phyloP scores from a whole-genome alignment of 2,888 invertebrate species.

The Microctonus brassicae region DNA sequence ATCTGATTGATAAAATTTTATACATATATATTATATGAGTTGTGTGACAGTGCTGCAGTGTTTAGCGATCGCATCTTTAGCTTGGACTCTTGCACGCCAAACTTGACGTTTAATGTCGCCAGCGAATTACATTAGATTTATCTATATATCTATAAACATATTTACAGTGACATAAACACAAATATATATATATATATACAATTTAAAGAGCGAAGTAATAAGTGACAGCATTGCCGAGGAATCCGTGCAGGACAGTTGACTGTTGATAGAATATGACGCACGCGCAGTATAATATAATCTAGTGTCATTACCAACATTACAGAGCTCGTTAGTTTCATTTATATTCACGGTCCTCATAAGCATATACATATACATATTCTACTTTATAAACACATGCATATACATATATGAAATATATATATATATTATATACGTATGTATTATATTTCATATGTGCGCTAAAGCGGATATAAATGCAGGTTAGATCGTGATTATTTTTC shows the following conservation, averaged over 20 bases:
- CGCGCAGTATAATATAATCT: conserved; percentile 61
- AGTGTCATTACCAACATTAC: conserved; percentile 68
- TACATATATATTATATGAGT: neutral
- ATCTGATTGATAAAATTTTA: no score
- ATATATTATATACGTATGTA: no score
- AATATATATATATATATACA: neutral
- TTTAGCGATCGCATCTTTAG: neutral
- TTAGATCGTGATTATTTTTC: no score
- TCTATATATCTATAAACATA: no score
- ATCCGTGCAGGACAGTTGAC: conserved; percentile 29
- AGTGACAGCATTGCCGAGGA: conserved; percentile 25
- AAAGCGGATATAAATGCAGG: no score
- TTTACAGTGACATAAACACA: neutral
- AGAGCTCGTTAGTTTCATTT: conserved; percentile 69
- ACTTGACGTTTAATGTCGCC: neutral
- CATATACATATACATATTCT: conserved; percentile 2
- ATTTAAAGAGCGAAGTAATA: neutral
- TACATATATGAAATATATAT: no score
- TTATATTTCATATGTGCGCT: no score
- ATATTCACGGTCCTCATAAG: conserved; percentile 61
- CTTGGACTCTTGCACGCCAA: neutral
- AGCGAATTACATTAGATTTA: neutral
- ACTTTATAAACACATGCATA: conserved; percentile 5
- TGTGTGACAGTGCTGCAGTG: neutral
- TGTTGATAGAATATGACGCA: conserved; percentile 20